Percentiles rank a stretch among this genome's conserved stretches.
These are phyloP conservation scores for Anarsia innoxiella DNA, from an alignment of 2,888 invertebrate species.

Conservation along the genomic window DNA sequence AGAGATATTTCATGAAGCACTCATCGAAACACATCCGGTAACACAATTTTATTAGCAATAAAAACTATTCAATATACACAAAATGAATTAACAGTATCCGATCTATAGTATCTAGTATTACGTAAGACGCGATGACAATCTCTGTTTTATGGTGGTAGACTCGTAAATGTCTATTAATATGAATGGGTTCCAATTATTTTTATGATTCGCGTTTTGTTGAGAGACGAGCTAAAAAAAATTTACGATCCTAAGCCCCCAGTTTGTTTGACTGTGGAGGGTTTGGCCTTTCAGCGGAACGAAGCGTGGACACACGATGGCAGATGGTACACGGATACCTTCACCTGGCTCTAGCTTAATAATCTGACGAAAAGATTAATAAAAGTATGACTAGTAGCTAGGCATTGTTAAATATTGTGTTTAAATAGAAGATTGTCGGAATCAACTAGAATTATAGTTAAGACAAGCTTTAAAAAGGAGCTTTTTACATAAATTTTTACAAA, in stretches of 20 bases:
- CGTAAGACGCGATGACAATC: slow-evolving; percentile 68
- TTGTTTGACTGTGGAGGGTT: slow-evolving; percentile 51
- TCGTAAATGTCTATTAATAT: slow-evolving; percentile 76
- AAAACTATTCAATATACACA: slow-evolving; percentile 55
- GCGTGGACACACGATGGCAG: slow-evolving; percentile 50
- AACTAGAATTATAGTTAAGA: too few relatives aligned
- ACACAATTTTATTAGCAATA: slow-evolving; percentile 50
- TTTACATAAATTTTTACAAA: too few relatives aligned
- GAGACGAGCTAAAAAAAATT: slow-evolving; percentile 68
- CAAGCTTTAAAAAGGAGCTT: too few relatives aligned
- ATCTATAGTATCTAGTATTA: slow-evolving; percentile 44
- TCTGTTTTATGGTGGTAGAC: slow-evolving; percentile 67
- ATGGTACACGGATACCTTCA: slow-evolving; percentile 46
- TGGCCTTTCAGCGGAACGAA: slow-evolving; percentile 32
- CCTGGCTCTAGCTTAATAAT: slow-evolving; percentile 29
- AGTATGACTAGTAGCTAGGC: too few relatives aligned
- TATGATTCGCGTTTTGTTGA: slow-evolving; percentile 72
- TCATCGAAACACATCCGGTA: slow-evolving; percentile 42
- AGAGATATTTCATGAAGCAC: slow-evolving; percentile 30
- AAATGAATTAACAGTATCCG: slow-evolving; percentile 54
- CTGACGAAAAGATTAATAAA: too few relatives aligned
- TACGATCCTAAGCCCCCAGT: slow-evolving; percentile 60
- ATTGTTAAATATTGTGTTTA: too few relatives aligned
- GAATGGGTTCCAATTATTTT: slow-evolving; percentile 75
- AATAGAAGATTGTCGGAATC: too few relatives aligned